phyloP scores from a whole-genome alignment of 2,888 invertebrate species.

The Hoplodrina blanda region DNA sequence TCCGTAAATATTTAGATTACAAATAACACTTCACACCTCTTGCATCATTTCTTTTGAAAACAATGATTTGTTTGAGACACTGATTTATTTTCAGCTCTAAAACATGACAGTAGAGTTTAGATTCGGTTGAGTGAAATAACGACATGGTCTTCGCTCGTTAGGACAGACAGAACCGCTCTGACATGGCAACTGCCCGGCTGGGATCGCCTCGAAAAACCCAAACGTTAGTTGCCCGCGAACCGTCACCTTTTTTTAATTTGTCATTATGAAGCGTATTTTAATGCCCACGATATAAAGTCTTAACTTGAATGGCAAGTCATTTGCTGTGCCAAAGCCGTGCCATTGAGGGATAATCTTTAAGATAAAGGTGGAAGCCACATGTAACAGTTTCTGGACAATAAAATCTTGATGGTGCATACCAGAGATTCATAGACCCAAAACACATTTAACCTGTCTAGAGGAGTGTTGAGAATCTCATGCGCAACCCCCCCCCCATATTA shows the following conservation, averaged over 20 bases:
- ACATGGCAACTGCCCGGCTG: too few relatives aligned
- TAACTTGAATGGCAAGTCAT: too few relatives aligned
- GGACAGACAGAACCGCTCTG: too few relatives aligned
- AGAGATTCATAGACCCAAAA: background rate
- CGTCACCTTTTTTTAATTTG: too few relatives aligned
- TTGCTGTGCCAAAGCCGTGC: too few relatives aligned
- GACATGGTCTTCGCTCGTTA: too few relatives aligned
- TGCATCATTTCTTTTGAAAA: constrained; percentile 33
- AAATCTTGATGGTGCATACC: constrained; percentile 22
- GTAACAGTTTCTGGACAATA: constrained; percentile 19
- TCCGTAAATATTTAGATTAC: constrained; percentile 47
- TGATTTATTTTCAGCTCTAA: background rate
- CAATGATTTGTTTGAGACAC: background rate
- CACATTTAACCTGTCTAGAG: background rate
- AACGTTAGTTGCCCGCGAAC: too few relatives aligned
- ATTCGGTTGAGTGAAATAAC: background rate
- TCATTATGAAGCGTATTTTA: too few relatives aligned
- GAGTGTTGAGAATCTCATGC: background rate
- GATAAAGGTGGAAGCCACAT: constrained; percentile 15
- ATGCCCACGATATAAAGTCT: too few relatives aligned
- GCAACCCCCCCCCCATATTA: too few relatives aligned
- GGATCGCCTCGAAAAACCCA: too few relatives aligned
- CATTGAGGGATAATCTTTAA: too few relatives aligned
- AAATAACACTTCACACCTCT: constrained; percentile 38
- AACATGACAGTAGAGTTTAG: background rate